Evolutionary conservation across 2,888 invertebrate genomes (phyloP), one percentile per base, ranked within the genome.

Genomic region (Leptogaster cylindrica): DNA sequence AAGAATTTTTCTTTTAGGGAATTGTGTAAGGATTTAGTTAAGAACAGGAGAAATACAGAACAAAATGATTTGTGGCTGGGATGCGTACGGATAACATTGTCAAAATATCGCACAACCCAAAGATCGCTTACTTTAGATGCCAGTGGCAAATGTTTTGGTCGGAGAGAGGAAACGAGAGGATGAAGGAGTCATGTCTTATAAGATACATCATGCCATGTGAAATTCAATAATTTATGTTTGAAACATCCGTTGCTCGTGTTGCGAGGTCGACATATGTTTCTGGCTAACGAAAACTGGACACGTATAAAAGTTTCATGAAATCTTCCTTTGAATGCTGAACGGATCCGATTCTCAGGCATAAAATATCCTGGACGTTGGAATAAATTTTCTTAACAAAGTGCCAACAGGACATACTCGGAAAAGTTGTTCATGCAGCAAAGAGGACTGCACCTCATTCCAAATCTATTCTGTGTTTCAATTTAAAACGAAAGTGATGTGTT

Each of bases 41-140:
- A 41, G 39, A 61, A 51, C 44, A 44, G 44, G 27, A 27, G 28
- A 44, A 61, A 41, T 55, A 55, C 61, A n/a, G 61, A 44, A 51
- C n/a, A 25, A 61, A 44, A 61, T 61, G 61, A 61, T 61, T 61
- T 61, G 61, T 61, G 61, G 61, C 61, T 28, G 18, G 44, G 61
- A 61, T 61, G 61, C 61, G 61, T 61, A 61, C 25, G 61, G 44
- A 41, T 61, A 41, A 61, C 44, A 44, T 27, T 61, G 61, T 61
- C 44, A 61, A 61, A 61, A 61, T 44, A 61, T 16, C 28, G 44
- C 20, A 61, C 18, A 44, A 41, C 39, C 25, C 25, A 14, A n/a
- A 10, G 33, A 16, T 61, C 44, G 31, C 28, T 44, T 61, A 44
- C 44, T 61, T 61, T 44, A 27, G 23, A 25, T 61, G 28, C n/a